Conservation (phyloP, 2,797 vertebrate species). For the Falco cherrug region DNA sequence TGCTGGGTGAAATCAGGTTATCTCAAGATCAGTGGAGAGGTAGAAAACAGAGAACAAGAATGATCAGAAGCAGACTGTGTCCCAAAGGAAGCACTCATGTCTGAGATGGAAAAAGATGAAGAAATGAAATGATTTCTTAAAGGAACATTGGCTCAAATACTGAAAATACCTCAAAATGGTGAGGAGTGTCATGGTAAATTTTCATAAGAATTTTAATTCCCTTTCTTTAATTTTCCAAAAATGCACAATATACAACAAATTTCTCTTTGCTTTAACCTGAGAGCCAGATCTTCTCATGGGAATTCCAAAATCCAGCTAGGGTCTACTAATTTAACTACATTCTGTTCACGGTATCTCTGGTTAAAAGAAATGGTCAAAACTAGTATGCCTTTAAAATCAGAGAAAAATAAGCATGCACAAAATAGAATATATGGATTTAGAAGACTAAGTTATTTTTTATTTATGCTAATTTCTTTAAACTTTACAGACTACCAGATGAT, state of each 20-base stretch:
- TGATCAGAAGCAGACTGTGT: neutral
- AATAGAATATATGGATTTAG: neutral
- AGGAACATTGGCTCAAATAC: neutral
- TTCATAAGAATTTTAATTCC: neutral
- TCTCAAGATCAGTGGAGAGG: neutral
- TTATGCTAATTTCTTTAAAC: neutral
- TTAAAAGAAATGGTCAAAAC: neutral
- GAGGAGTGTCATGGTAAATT: accelerated
- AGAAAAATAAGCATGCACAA: neutral
- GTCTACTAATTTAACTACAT: neutral
- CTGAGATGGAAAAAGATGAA: neutral
- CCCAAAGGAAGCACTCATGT: neutral
- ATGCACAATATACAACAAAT: neutral
- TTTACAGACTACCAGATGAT: neutral
- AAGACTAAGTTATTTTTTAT: neutral
- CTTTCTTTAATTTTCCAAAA: neutral
- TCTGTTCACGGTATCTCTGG: neutral
- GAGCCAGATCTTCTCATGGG: neutral
- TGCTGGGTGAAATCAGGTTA: neutral
- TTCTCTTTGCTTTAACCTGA: neutral
- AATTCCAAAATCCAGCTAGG: neutral
- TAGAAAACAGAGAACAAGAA: neutral
- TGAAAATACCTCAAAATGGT: neutral
- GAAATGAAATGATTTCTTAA: neutral
- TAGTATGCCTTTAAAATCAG: neutral